phyloP scores from a whole-genome alignment of 2,113 vertebrate genomes.

The Alexandromys fortis region DNA sequence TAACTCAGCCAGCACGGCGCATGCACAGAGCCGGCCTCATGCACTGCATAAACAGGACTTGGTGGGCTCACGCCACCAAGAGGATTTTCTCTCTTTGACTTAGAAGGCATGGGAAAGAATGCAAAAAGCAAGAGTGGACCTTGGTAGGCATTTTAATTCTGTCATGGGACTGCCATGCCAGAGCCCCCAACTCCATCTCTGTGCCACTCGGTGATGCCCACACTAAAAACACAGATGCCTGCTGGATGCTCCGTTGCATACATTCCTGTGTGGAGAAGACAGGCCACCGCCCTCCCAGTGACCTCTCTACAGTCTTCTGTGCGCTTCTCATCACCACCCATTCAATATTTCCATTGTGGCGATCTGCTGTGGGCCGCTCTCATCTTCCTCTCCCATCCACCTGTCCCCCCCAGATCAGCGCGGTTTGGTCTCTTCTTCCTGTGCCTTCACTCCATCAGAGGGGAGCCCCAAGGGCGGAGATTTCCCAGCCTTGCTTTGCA shows the following conservation, averaged over 20 bases:
- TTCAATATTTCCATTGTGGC: neutral
- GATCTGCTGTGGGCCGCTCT: neutral
- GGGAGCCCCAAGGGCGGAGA: neutral
- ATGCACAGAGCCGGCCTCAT: neutral
- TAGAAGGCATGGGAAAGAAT: neutral
- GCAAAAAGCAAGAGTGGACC: neutral
- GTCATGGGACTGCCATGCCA: neutral
- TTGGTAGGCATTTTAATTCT: neutral
- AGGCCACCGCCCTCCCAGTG: neutral
- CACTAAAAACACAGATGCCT: neutral
- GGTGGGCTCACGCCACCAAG: neutral
- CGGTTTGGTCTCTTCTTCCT: neutral
- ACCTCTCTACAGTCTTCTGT: neutral
- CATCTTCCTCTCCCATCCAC: neutral
- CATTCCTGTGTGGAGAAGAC: neutral
- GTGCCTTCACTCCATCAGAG: neutral
- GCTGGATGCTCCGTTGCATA: neutral
- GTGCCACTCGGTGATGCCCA: neutral
- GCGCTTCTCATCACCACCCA: neutral
- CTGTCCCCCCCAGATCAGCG: neutral
- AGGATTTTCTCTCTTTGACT: neutral
- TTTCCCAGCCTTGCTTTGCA: neutral
- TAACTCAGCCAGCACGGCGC: neutral
- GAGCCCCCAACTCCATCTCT: neutral
- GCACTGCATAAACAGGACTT: neutral